Percentiles rank a stretch among this genome's conserved stretches.
Evolutionary conservation across 2,113 vertebrate species (phyloP).

Genomic region (Ibidorhyncha struthersii): DNA sequence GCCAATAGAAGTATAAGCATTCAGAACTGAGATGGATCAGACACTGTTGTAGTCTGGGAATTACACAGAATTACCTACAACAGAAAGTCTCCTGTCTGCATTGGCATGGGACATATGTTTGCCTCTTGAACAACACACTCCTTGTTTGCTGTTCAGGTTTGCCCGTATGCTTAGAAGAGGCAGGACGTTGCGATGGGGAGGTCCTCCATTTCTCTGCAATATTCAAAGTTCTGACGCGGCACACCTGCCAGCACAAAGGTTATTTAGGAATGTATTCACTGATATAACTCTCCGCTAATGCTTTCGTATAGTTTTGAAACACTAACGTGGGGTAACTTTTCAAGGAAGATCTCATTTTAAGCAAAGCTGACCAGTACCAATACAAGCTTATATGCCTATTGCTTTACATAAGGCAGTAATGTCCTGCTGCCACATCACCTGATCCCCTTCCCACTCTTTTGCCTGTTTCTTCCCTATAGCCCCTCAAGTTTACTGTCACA

Average conservation of each 20-base stretch:
- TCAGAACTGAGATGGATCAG: neutral
- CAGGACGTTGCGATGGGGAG: rapidly evolving
- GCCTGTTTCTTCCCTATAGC: neutral
- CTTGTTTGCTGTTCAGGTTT: neutral
- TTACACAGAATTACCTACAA: neutral
- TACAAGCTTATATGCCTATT: neutral
- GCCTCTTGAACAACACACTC: neutral
- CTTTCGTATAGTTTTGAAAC: neutral
- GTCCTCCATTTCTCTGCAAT: neutral
- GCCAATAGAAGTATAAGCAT: neutral
- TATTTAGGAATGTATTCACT: neutral
- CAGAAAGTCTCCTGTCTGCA: neutral
- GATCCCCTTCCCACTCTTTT: neutral
- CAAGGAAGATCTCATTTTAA: neutral
- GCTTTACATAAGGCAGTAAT: neutral
- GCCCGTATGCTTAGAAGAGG: neutral
- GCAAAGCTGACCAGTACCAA: neutral
- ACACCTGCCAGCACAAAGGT: neutral
- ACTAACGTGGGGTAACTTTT: rapidly evolving
- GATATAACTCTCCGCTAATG: neutral
- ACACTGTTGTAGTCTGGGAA: neutral
- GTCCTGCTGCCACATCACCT: neutral
- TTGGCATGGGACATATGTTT: neutral
- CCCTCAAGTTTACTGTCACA: neutral
- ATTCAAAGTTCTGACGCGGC: neutral